phyloP scores from a whole-genome alignment of 2,888 invertebrate species.

The Hemithea aestivaria region DNA sequence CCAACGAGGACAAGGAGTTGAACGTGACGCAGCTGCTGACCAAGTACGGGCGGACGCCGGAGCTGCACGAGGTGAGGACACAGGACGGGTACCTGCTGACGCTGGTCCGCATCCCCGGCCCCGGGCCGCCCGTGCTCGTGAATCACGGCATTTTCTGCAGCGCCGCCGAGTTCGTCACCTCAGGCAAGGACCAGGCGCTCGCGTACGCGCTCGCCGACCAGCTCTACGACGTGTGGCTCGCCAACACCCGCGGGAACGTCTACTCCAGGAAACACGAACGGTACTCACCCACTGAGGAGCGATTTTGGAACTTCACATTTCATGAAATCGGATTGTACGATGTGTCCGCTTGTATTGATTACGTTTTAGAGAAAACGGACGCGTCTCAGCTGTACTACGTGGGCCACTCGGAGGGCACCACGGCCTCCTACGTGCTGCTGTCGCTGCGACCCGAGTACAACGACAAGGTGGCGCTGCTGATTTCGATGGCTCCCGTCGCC shows the following conservation, averaged over 20 bases:
- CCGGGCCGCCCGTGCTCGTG: conserved; percentile 73
- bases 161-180: conserved; percentile 84
- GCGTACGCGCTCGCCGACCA: conserved; percentile 78
- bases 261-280: conserved; percentile 70
- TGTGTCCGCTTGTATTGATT: conserved; percentile 86
- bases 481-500: conserved; percentile 81
- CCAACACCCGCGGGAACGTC: conserved; percentile 86
- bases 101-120: conserved; percentile 23
- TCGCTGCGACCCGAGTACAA: conserved; percentile 80
- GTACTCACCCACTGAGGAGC: conserved; percentile 37
- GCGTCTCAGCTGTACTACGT: conserved; percentile 80
- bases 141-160: conserved; percentile 86
- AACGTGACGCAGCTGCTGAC: conserved; percentile 22
- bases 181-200: conserved; percentile 73
- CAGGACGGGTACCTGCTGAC: conserved; percentile 32
- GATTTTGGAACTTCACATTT: conserved; percentile 83
- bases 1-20: conserved; percentile 17
- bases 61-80: conserved; percentile 26
- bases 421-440: conserved; percentile 80
- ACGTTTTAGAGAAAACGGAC: conserved; percentile 73
- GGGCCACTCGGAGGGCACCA: conserved; percentile 87
- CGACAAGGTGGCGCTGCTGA: conserved; percentile 76
- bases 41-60: conserved; percentile 15
- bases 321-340: conserved; percentile 87
- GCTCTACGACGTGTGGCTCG: conserved; percentile 86